These are phyloP conservation scores for Hydrotaea cyrtoneurina DNA, from an alignment of 2,888 invertebrate species.

Conservation along the genomic window DNA sequence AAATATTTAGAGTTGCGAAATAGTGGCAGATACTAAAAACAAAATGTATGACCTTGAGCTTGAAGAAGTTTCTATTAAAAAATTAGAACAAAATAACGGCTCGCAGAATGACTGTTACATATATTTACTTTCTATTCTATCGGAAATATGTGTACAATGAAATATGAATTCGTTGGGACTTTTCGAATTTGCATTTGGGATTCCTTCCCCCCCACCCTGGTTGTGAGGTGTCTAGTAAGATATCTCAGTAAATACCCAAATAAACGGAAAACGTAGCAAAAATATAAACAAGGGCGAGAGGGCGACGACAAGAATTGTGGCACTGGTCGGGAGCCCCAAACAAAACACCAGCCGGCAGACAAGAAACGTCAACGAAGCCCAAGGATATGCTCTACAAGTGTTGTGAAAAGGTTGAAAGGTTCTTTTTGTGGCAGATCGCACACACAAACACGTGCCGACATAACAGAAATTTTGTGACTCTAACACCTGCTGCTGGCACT, in stretches of 20 bases:
- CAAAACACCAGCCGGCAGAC: background rate
- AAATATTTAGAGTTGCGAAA: too few relatives aligned
- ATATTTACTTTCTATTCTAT: too few relatives aligned
- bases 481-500: conserved; percentile 74
- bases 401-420: conserved; percentile 58
- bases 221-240: conserved; percentile 5
- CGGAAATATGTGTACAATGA: too few relatives aligned
- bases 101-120: too few relatives aligned
- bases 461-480: conserved; percentile 72
- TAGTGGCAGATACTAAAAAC: too few relatives aligned
- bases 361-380: conserved; percentile 26
- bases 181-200: background rate
- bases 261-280: conserved; percentile 28
- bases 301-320: conserved; percentile 36
- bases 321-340: too few relatives aligned
- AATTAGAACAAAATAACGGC: too few relatives aligned
- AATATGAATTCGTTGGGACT: too few relatives aligned
- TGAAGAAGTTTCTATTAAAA: too few relatives aligned
- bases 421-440: conserved; percentile 27
- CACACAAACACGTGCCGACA: conserved; percentile 24
- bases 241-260: conserved; percentile 32
- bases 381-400: conserved; percentile 56
- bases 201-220: conserved; percentile 44
- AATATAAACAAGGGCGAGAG: conserved; percentile 37
- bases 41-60: too few relatives aligned